Evolutionary conservation across 2,888 invertebrate genomes (phyloP), one percentile per base, ranked within the genome.

Genomic region (Drosophila eohydei): DNA sequence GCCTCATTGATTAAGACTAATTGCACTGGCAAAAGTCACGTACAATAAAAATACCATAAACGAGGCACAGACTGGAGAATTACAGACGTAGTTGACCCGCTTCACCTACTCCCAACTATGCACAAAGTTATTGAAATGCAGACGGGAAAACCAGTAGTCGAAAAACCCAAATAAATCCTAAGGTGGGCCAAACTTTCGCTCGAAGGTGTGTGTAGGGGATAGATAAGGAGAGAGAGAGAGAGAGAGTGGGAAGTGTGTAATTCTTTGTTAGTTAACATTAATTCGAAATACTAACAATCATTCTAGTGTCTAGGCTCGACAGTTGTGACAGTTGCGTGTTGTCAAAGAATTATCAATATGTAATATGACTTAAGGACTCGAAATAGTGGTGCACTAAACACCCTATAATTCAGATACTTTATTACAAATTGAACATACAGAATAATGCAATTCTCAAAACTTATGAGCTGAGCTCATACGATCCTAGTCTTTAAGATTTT

Each of bases 1-100:
- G 68, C 76, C 60, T 54, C 64, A 68, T 71, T 88, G 83, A 89
- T 88, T 88, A 75, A 73, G 78, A 68, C 76, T 85, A 88, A 86
- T 90, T 88, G 86, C 78, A 78, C 72, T 81, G 60, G 32, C 60
- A 55, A 55, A 63, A 50, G 56, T 38, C 81, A 71, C 74, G 69
- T 80, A 77, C 66, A 62, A 54, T 57, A 60, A 69, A 30, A 64
- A 62, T 64, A 36, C 66, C 51, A 74, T 68, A 63, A 50, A 38
- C 28, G 54, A 21, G 4, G 5, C 3, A 11, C 65, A 48, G 40
- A 38, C 54, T 28, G 11, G 48, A 40, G 14, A 32, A 9, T 41
- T 41, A 28, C 16, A 38, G 14, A n/a, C 26, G 30, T 36, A 62
- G 67, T 71, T 80, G 71, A 83, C 88, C 63, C 77, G 46, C 64